phyloP scores from a whole-genome alignment of 1,140 invertebrate genomes.

The Euschistus heros region DNA sequence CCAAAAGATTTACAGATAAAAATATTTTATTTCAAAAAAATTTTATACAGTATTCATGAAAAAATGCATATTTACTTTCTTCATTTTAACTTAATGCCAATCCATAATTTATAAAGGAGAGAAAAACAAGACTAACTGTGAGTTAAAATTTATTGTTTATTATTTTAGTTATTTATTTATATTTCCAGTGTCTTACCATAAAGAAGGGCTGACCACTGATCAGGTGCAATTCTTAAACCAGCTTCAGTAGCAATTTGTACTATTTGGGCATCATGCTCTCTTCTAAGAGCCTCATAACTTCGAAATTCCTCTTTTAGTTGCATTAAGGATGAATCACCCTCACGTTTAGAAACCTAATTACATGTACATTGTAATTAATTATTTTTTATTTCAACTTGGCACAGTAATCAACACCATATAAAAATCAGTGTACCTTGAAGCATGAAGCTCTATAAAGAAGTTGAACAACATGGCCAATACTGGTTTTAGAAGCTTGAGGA shows the following conservation, averaged over 20 bases:
- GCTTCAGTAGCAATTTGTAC: slow-evolving; percentile 96
- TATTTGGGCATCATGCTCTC: slow-evolving; percentile 97
- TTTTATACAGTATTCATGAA: too few species aligned
- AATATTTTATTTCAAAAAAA: too few species aligned
- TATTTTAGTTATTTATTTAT: too few species aligned
- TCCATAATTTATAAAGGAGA: too few species aligned
- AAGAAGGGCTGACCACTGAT: slow-evolving; percentile 93
- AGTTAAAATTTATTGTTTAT: too few species aligned
- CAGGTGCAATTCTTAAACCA: slow-evolving; percentile 89
- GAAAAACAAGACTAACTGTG: too few species aligned
- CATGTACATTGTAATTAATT: slow-evolving; percentile 2
- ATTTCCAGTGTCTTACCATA: slow-evolving; percentile 51
- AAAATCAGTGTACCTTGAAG: slow-evolving; percentile 68
- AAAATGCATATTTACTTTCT: too few species aligned
- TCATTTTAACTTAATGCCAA: too few species aligned
- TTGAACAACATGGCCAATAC: slow-evolving; percentile 97
- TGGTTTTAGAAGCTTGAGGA: slow-evolving; percentile 96
- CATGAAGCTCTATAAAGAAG: slow-evolving; percentile 93
- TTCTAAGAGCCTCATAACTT: slow-evolving; percentile 80
- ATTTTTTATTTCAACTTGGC: not conserved
- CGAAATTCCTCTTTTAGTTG: slow-evolving; percentile 96
- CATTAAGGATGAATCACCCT: slow-evolving; percentile 96
- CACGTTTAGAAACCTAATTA: slow-evolving; percentile 82
- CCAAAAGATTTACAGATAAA: too few species aligned
- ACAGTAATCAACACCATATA: too few species aligned